phyloP scores from a whole-genome alignment of 53 echinoderm and acorn worm species.

The Zoroaster sp. region DNA sequence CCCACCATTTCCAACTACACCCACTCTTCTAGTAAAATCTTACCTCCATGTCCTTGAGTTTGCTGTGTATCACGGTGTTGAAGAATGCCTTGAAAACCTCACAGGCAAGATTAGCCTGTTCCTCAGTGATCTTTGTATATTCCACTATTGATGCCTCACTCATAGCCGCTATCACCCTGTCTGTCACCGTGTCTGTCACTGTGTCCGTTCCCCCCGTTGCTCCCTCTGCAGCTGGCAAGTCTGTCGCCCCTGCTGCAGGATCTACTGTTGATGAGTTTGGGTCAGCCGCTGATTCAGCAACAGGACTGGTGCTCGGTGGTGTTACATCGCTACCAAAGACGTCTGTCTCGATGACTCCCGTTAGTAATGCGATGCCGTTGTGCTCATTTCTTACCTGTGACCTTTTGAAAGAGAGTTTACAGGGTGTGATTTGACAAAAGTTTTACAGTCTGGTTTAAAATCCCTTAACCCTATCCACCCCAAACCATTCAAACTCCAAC shows the following conservation, averaged over 20 bases:
- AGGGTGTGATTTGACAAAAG: too few relatives aligned
- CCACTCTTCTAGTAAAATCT: background rate
- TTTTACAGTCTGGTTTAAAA: too few relatives aligned
- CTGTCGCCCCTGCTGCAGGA: background rate
- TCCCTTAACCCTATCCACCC: too few relatives aligned
- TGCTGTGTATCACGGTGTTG: conserved; percentile 84
- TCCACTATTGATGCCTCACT: background rate
- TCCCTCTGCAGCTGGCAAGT: background rate
- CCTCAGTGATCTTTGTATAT: conserved; percentile 47
- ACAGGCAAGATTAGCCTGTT: conserved; percentile 77
- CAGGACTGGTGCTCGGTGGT: background rate
- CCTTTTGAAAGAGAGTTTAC: conserved; percentile 17
- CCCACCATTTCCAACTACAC: background rate
- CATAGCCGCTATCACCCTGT: background rate
- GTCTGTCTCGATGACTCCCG: conserved; percentile 62
- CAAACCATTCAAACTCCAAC: too few relatives aligned
- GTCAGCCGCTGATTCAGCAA: background rate
- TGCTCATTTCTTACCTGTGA: conserved; percentile 63
- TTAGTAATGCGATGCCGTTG: conserved; percentile 64
- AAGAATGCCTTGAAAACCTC: conserved; percentile 90
- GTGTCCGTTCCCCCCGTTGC: background rate
- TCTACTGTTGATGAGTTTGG: background rate
- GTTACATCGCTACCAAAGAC: conserved; percentile 20
- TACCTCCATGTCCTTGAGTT: conserved; percentile 69
- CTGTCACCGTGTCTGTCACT: background rate